Percentiles rank a stretch among this genome's conserved stretches.
These are phyloP conservation scores for Mallateleia sp. DNA, from an alignment of 2,888 invertebrate species.

Conservation along the genomic window DNA sequence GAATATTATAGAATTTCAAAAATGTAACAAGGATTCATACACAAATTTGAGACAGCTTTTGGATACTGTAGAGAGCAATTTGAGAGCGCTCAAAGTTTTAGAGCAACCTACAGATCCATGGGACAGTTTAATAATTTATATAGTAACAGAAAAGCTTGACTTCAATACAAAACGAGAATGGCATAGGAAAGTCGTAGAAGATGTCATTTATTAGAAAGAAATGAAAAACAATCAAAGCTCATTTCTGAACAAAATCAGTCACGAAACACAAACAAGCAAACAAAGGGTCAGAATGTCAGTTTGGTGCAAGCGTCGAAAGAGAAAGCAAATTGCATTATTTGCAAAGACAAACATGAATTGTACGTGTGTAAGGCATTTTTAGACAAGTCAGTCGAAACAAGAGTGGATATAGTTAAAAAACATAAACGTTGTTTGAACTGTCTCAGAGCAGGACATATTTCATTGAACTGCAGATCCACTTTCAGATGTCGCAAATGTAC, in stretches of 20 bases:
- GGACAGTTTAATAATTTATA: conserved; percentile 79
- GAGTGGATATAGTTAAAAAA: background rate
- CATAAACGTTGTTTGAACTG: conserved; percentile 17
- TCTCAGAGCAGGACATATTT: background rate
- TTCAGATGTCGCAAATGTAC: background rate
- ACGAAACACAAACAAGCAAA: background rate
- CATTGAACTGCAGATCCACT: background rate
- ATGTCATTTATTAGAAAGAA: conserved; percentile 44
- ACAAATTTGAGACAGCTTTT: conserved; percentile 68
- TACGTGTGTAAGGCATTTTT: background rate
- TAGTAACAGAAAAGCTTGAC: conserved; percentile 80
- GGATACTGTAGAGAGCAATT: conserved; percentile 67
- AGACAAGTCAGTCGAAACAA: background rate
- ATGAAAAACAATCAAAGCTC: conserved; percentile 24
- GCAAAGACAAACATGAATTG: conserved; percentile 1
- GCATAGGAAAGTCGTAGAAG: conserved; percentile 54
- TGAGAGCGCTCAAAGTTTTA: conserved; percentile 75
- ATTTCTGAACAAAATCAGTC: background rate
- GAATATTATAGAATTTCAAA: conserved; percentile 58
- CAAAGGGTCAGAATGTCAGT: background rate
- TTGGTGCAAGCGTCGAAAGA: background rate
- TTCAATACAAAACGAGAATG: conserved; percentile 76
- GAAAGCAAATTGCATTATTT: background rate
- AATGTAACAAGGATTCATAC: conserved; percentile 54
- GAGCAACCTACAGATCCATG: conserved; percentile 78